Base-by-base conservation (phyloP, 2,888 invertebrate species). In the Melikaiella ostensackeni region DNA sequence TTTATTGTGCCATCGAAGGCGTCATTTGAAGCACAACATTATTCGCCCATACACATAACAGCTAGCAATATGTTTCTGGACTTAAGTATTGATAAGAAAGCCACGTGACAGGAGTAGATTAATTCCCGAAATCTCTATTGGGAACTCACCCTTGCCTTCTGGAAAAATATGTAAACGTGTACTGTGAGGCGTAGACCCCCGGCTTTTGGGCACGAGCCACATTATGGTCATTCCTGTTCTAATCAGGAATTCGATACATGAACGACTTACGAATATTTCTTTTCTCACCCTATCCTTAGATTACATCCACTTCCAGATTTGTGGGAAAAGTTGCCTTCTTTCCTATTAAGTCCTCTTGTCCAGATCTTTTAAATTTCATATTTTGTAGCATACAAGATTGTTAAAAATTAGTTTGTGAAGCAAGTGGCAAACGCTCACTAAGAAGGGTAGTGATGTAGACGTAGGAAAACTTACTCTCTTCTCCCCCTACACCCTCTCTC, bases 161-260 rank as follows among this genome's bases (percentile, higher is more conserved):
- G 30, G 66, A 42, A 70, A 70, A 50, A 33, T 70, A 50, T 70
- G 46, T 70, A 50, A 70, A 33, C 70, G 70, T 27, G n/a, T 30
- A 46, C 9, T 27, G 13, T 27, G 50, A 50, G 70, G 50, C n/a
- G n/a, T 13, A n/a, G 70, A 33, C 3, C 27, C 27, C 1, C 9
- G n/a, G 50, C 50, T 50, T n/a, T 30, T n/a, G 30, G 50, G 30
- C 46, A 70, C 30, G 50, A 70, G n/a, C 50, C 50, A 70, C 33
- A 33, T 70, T 70, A 9, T 46, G 46, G 33, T 50, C 16, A 50
- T 50, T 70, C n/a, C 19, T 50, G 70, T 30, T 50, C 50, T 70
- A 70, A 70, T 70, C 70, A 70, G 30, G 50, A 70, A 70, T 70
- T 70, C 70, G n/a, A 70, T 70, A 70, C 70, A 46, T 70, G 33